Evolutionary conservation across 2,888 invertebrate genomes (phyloP).

Genomic region (Linnaemya vulpina): DNA sequence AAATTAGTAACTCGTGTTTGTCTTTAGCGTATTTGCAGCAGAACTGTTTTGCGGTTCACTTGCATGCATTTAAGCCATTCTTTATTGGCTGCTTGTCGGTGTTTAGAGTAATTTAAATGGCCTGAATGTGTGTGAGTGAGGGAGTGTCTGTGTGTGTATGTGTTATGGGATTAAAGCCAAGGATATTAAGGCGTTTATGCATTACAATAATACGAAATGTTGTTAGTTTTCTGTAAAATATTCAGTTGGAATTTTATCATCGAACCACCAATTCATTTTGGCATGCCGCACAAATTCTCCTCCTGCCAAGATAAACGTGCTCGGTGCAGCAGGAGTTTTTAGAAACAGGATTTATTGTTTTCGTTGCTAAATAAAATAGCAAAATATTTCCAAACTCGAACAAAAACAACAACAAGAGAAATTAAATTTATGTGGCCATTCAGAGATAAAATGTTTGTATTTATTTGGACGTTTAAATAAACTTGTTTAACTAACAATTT

Average conservation of each 20-base stretch:
- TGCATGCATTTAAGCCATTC: constrained; percentile 73
- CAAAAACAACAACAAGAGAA: constrained; percentile 1
- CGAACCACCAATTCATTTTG: constrained; percentile 70
- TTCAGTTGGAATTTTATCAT: constrained; percentile 58
- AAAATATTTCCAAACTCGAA: constrained; percentile 28
- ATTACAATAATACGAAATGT: constrained; percentile 4
- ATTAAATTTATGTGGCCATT: constrained; percentile 61
- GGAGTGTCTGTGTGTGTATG: neutral
- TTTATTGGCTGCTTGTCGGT: constrained; percentile 63
- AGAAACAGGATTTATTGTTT: constrained; percentile 65
- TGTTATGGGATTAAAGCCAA: constrained; percentile 12
- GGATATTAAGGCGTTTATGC: constrained; percentile 24
- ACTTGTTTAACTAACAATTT: constrained; percentile 59
- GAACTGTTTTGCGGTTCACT: constrained; percentile 48
- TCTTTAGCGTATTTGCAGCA: constrained; percentile 58
- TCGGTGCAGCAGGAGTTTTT: constrained; percentile 45
- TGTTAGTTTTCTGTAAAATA: neutral
- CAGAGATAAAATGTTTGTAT: constrained; percentile 66
- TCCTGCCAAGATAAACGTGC: constrained; percentile 61
- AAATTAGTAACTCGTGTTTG: constrained; percentile 64
- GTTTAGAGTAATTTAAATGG: constrained; percentile 9
- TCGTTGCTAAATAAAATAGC: constrained; percentile 59
- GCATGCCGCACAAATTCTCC: constrained; percentile 65
- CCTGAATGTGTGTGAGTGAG: neutral
- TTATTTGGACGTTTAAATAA: constrained; percentile 35